Evolutionary conservation across 2,888 invertebrate genomes (phyloP), one percentile per base, ranked within the genome.

Genomic region (Microctonus hyperodae): DNA sequence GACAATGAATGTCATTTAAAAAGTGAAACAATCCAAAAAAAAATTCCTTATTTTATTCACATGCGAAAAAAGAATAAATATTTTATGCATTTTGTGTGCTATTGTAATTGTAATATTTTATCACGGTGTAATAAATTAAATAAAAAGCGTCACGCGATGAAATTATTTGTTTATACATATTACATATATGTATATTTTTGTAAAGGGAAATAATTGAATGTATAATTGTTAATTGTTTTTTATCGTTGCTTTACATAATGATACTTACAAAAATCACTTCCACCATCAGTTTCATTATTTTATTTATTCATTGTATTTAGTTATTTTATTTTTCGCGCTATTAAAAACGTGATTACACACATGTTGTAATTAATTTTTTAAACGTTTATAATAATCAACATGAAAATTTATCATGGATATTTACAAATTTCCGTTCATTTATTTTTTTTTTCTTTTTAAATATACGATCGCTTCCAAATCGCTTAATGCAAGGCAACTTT

Each of bases 401-500:
- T 69, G 69, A 72, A 71, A 69, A 70, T 73, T 77, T 71, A 73
- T 75, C 75, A 76, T 71, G 71, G 70, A 71, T 76, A 78, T 78
- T 75, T 78, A 78, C 78, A 78, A 72, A 72, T 69, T 73, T 68
- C 69, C 67, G 16, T 16, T 44, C 6, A 5, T 44, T 28, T 28
- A 28, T 44, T 40, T 3, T 40, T 44, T 44, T 16, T 7, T 6
- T 44, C 28, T 28, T 28, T 28, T 28, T 28, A 5, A 5, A 28
- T 61, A 59, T 70, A 70, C 70, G 71, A 72, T 73, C 70, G 67
- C 72, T 73, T 73, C 72, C 70, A 71, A 73, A 72, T 73, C 73
- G 73, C 72, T 70, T 76, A 75, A 73, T 77, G 76, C 80, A 79
- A 79, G 79, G 78, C 78, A 79, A 79, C 76, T 77, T 77, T 79